Conservation (phyloP, 2,797 vertebrate genomes). For the Apogon hyalosoma region DNA sequence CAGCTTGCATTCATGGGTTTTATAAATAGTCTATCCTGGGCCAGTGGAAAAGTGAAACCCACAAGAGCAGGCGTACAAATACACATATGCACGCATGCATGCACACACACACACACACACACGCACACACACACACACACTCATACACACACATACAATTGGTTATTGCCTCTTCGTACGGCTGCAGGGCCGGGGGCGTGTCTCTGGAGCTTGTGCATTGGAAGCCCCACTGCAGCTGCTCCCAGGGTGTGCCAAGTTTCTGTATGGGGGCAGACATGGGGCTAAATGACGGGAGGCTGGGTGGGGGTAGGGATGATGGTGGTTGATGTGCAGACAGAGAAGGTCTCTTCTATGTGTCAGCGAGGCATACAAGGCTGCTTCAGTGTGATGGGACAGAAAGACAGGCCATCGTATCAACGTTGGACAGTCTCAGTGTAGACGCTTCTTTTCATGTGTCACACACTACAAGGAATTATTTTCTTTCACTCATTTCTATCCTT, state of each 20-base stretch:
- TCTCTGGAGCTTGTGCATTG: slow-evolving; percentile 71
- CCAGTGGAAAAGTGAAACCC: slow-evolving; percentile 64
- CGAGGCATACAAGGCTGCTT: slow-evolving; percentile 72
- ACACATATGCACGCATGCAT: too few relatives aligned
- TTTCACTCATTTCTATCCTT: slow-evolving; percentile 34
- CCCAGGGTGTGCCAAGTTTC: slow-evolving; percentile 85
- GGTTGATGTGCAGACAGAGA: slow-evolving; percentile 78
- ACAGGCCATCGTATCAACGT: slow-evolving; percentile 41
- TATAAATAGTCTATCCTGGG: slow-evolving; percentile 58
- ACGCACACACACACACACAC: slow-evolving; percentile 15
- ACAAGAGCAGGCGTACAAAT: slow-evolving; percentile 42
- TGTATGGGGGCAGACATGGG: slow-evolving; percentile 74
- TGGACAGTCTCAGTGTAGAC: slow-evolving; percentile 55
- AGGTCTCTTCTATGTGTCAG: slow-evolving; percentile 76
- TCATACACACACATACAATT: slow-evolving; percentile 55
- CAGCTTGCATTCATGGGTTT: slow-evolving; percentile 29
- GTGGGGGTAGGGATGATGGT: slow-evolving; percentile 73
- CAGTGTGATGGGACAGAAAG: slow-evolving; percentile 75
- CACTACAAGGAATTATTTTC: slow-evolving; percentile 61
- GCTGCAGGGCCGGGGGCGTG: slow-evolving; percentile 77
- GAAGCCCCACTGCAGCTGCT: slow-evolving; percentile 85
- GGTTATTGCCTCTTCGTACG: slow-evolving; percentile 69
- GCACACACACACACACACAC: too few relatives aligned
- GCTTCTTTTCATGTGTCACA: slow-evolving; percentile 59
- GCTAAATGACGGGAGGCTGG: slow-evolving; percentile 65